Conservation (phyloP, 2,797 vertebrate species). For the Geotrypetes seraphini region DNA sequence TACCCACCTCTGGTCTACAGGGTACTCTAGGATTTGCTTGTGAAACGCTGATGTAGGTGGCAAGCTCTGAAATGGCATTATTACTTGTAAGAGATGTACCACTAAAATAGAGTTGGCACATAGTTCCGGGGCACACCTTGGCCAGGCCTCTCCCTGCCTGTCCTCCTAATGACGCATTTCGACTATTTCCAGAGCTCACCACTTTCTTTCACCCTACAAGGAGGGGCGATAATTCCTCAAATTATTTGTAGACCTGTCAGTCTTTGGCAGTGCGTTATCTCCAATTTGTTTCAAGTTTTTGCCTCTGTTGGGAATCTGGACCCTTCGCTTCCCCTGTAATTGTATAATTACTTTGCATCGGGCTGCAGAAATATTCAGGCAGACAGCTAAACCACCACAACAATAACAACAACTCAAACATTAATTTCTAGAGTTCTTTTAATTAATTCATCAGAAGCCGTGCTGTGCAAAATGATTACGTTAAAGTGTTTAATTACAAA, state of each 20-base stretch:
- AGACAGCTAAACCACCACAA: constrained; percentile 49
- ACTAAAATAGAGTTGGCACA: not conserved
- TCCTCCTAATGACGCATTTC: not conserved
- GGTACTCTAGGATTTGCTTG: no score
- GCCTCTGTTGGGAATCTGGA: constrained; percentile 41
- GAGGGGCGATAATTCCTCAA: not conserved
- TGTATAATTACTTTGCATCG: constrained; percentile 56
- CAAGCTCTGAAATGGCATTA: no score
- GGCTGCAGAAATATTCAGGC: constrained; percentile 48
- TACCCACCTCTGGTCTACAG: no score
- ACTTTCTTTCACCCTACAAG: not conserved
- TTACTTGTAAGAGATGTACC: no score
- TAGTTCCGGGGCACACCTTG: no score
- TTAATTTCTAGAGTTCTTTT: constrained; percentile 79
- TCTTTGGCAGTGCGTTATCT: constrained; percentile 16
- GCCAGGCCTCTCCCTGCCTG: no score
- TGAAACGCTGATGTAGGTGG: no score
- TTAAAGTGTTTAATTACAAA: constrained; percentile 94
- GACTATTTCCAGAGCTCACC: not conserved
- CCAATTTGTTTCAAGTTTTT: constrained; percentile 33
- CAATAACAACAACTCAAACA: constrained; percentile 74
- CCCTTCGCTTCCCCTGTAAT: constrained; percentile 40
- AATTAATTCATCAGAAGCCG: constrained; percentile 84
- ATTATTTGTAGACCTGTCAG: not conserved
- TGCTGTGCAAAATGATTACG: constrained; percentile 83